Evolutionary conservation across 2,888 invertebrate species (phyloP), one percentile per base, ranked within the genome.

Genomic region (Hermaeophaga mercurialis): DNA sequence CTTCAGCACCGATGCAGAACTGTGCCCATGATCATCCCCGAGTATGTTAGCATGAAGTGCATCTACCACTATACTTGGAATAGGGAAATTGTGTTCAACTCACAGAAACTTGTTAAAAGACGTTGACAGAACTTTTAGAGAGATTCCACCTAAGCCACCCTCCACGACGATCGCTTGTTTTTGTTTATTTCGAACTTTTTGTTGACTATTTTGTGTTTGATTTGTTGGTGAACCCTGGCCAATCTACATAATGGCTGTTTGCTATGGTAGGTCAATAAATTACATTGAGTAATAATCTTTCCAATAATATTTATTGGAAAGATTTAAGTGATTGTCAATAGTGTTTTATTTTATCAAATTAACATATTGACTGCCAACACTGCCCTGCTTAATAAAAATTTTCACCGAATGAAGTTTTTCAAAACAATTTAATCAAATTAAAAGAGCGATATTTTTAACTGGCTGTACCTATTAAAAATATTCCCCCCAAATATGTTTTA

Each of bases 31-130:
- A 63, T 64, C 67, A 57, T 64, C 63, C 54, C 64, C 61, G 61
- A 64, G 66, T 65, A 64, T 69, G 70, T 70, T 71, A 83, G 84
- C 80, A 84, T 84, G 84, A 82, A 81, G 83, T 89, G 87, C 86
- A 86, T 86, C 81, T 91, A 91, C 85, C 88, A 86, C 80, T 91
- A 90, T 86, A 90, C 90, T 82, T 93, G 92, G 92, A 92, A 91
- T 81, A 88, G 89, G 81, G 91, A 92, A 82, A 92, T 93, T 80
- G 89, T 93, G 80, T 87, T 93, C 82, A 92, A 92, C 82, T 92
- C 92, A 79, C 91, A 93, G 79, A 93, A 93, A 82, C 84, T 93
- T 76, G 92, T 93, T 73, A 93, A 93, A 81, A 90, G 93, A 91
- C 92, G 92, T 84, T 90, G 91, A 89, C 39, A 41, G 50, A 7